Evolutionary conservation across 1,140 invertebrate genomes (phyloP).

Genomic region (Gryllus bimaculatus): DNA sequence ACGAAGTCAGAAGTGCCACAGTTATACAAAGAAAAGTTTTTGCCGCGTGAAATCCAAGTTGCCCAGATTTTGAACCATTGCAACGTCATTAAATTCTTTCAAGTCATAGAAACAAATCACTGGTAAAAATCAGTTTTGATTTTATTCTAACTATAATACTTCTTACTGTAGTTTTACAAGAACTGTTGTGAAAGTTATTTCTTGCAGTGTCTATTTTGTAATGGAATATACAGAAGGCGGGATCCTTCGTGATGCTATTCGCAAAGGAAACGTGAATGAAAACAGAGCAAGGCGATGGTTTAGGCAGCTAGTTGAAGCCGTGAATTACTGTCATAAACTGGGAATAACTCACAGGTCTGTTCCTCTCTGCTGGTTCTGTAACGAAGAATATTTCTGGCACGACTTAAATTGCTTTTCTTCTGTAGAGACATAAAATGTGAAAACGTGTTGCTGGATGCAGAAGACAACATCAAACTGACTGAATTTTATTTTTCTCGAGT

Average conservation of each 20-base stretch:
- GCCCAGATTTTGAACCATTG: slow-evolving; percentile 21
- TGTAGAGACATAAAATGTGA: slow-evolving; percentile 41
- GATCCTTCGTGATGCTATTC: background rate
- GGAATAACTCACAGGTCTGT: slow-evolving; percentile 29
- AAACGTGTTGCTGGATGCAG: slow-evolving; percentile 37
- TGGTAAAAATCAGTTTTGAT: background rate
- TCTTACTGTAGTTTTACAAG: background rate
- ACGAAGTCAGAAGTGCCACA: background rate
- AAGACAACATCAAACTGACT: slow-evolving; percentile 38
- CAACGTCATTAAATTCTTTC: slow-evolving; percentile 18
- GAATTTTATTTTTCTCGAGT: slow-evolving; percentile 41
- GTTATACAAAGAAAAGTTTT: background rate
- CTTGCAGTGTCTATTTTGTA: background rate
- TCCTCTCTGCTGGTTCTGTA: too few species aligned
- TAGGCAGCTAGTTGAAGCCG: slow-evolving; percentile 16
- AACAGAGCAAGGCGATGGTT: slow-evolving; percentile 27
- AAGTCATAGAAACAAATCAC: slow-evolving; percentile 20
- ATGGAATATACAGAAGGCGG: background rate
- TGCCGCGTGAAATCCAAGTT: slow-evolving; percentile 14
- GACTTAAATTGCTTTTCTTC: slow-evolving; percentile 19
- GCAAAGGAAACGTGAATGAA: slow-evolving; percentile 9
- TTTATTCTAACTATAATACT: too few species aligned
- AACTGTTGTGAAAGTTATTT: background rate
- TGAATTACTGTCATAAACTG: slow-evolving; percentile 18
- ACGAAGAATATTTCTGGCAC: background rate